phyloP scores from a whole-genome alignment of 1,140 invertebrate species.

The Drosophila pectinifera region DNA sequence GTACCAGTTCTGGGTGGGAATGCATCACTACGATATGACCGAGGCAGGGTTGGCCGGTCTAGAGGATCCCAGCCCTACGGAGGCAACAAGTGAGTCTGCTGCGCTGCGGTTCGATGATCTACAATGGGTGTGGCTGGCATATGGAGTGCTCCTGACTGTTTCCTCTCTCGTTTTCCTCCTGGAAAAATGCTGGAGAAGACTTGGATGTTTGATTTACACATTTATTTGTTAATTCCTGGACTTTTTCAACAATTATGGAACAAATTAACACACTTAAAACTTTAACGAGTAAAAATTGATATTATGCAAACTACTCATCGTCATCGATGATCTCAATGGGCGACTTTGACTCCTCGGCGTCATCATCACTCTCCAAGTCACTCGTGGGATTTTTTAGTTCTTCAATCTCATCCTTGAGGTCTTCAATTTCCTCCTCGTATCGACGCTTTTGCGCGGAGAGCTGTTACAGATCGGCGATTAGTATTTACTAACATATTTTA shows the following conservation, averaged over 20 bases:
- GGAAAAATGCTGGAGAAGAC: conserved; percentile 21
- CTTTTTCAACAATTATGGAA: conserved; percentile 10
- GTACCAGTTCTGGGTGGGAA: conserved; percentile 57
- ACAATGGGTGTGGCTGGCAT: conserved; percentile 47
- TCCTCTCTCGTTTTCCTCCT: conserved; percentile 12
- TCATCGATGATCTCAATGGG: conserved; percentile 65
- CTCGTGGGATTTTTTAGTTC: conserved; percentile 31
- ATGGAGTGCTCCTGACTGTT: conserved; percentile 8
- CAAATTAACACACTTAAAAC: conserved; percentile 17
- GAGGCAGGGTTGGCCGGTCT: conserved; percentile 48
- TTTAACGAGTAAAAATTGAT: conserved; percentile 11
- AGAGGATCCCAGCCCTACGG: conserved; percentile 35
- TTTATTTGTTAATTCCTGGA: conserved; percentile 14
- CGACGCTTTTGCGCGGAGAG: conserved; percentile 47
- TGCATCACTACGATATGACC: conserved; percentile 68
- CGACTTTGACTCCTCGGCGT: conserved; percentile 34
- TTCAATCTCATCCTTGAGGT: conserved; percentile 70
- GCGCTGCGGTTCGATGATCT: conserved; percentile 24
- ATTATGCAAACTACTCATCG: conserved; percentile 19
- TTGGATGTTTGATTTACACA: neutral
- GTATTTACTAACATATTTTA: neutral
- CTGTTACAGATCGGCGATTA: conserved; percentile 9
- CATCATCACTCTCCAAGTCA: conserved; percentile 19
- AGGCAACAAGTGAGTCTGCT: neutral
- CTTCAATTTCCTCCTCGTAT: conserved; percentile 69